Percentiles rank a stretch among this genome's conserved stretches.
phyloP scores from a whole-genome alignment of 2,888 invertebrate species.

The Drosophila recens region DNA sequence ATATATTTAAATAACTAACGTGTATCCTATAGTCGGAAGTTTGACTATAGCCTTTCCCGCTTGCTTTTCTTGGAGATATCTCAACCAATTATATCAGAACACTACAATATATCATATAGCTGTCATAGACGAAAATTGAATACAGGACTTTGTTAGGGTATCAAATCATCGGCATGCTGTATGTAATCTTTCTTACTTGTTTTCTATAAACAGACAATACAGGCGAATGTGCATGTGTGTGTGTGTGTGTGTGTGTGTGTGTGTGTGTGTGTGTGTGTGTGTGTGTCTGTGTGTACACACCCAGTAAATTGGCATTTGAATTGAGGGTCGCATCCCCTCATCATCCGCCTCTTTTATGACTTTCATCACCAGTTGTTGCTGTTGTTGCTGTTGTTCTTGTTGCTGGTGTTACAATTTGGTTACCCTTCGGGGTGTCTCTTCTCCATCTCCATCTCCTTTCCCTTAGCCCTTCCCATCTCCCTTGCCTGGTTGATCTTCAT shows the following conservation, averaged over 20 bases:
- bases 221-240: not conserved
- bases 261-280: conserved; percentile 7
- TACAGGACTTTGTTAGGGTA: not conserved
- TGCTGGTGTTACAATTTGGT: conserved; percentile 79
- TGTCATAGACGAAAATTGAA: too few relatives aligned
- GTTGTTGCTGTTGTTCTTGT: conserved; percentile 49
- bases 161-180: not conserved
- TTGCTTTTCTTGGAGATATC: too few relatives aligned
- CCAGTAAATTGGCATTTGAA: conserved; percentile 81
- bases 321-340: conserved; percentile 60
- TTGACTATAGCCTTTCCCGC: too few relatives aligned
- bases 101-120: too few relatives aligned
- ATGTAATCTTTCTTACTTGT: not conserved
- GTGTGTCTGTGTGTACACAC: conserved; percentile 63
- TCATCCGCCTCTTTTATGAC: conserved; percentile 39
- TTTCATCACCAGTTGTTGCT: conserved; percentile 51
- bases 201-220: conserved; percentile 68
- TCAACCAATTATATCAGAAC: too few relatives aligned
- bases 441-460: not conserved
- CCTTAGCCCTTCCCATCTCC: not conserved
- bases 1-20: too few relatives aligned
- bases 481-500: conserved; percentile 82
- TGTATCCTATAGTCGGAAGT: too few relatives aligned
- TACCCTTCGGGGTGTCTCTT: conserved; percentile 56
- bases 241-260: conserved; percentile 16